Evolutionary conservation across 53 echinoderm and acorn worm genomes (phyloP), one percentile per base, ranked within the genome.

Genomic region (Pentamera pediparva): DNA sequence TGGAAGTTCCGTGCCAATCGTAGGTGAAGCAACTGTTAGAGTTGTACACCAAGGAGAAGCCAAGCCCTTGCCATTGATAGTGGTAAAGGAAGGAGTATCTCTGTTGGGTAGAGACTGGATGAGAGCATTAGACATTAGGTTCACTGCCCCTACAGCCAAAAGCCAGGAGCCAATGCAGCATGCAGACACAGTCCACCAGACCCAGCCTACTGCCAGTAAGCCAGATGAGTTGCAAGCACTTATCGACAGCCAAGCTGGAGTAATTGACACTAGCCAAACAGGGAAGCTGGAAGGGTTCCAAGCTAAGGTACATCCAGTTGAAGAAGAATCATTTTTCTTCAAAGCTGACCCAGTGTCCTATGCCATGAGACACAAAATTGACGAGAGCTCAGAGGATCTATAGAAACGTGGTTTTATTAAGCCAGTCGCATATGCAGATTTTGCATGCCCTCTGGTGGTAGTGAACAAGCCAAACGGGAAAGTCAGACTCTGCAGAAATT

Each of bases 101-200:
- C 54, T 89, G 21, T 26, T 89, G 2, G 89, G 84, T 24, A 49
- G 84, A 69, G 76, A 88, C 12, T 88, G 88, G 84, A 40, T 88
- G 13, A 35, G 62, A 18, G 61, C 59, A 32, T 60, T 61, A 43
- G 59, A 41, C 22, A 61, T 77, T 29, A 35, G 18, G 0, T 0
- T 50, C 11, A 27, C 17, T 29, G 8, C 32, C 29, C 29, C 21
- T 25, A 20, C 51, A n/a, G 3, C 3, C 51, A 10, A 9, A 4
- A 50, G 4, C n/a, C n/a, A n/a, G n/a, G n/a, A n/a, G n/a, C n/a
- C n/a, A n/a, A n/a, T n/a, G n/a, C n/a, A n/a, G n/a, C n/a, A n/a
- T n/a, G n/a, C n/a, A n/a, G n/a, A n/a, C 1, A 56, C 20, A 19
- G 11, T 37, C 39, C 64, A 64, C 20, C 6, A 19, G 4, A 62